A percentile compares a stretch with the other conserved stretches of the same genome.
Evolutionary conservation across 2,888 invertebrate genomes (phyloP).

Genomic region (Aspidiotus rigidus): DNA sequence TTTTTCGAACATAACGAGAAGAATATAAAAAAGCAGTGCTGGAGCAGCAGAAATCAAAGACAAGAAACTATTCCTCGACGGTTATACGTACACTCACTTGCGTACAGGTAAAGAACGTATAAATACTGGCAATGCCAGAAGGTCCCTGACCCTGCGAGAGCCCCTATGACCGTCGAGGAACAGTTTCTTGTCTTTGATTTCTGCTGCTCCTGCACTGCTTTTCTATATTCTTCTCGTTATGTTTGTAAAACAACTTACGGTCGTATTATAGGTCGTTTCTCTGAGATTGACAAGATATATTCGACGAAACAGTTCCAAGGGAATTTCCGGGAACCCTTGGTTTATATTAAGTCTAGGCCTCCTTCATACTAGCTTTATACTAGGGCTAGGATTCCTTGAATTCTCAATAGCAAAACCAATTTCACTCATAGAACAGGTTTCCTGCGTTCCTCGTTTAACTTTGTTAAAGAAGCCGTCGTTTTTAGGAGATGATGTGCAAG

Average conservation of each 20-base stretch:
- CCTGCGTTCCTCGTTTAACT: no score
- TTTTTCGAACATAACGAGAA: neutral
- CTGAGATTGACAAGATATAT: neutral
- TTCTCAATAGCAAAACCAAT: no score
- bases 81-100: no score
- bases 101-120: no score
- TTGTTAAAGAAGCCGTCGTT: no score
- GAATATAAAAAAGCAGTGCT: neutral
- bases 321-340: no score
- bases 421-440: no score
- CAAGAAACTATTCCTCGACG: neutral
- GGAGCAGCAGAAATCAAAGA: neutral
- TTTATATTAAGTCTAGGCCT: no score
- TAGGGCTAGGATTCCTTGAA: no score
- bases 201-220: neutral
- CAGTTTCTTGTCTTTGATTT: neutral
- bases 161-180: neutral
- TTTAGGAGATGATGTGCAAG: no score
- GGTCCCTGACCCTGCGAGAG: no score
- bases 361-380: no score
- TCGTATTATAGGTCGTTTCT: neutral
- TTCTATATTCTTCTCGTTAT: neutral
- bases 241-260: neutral
- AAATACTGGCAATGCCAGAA: neutral
- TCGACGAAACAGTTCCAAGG: neutral